These are phyloP conservation scores for Apamea epomidion DNA, from an alignment of 2,888 invertebrate species.

Conservation along the genomic window DNA sequence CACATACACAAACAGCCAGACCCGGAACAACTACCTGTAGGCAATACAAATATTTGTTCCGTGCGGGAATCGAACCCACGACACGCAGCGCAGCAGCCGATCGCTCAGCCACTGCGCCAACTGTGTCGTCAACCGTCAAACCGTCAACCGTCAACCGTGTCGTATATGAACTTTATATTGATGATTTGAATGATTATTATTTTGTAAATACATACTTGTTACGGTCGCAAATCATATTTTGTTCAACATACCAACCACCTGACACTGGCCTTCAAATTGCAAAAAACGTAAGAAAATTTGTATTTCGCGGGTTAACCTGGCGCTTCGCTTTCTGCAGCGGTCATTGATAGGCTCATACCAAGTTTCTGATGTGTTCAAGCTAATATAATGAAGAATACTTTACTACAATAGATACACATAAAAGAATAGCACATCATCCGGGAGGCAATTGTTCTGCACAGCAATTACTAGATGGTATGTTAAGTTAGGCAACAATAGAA, in stretches of 20 bases:
- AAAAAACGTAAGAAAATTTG: background rate
- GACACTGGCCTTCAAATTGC: background rate
- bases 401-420: constrained; percentile 26
- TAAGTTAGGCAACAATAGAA: constrained; percentile 84
- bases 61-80: too few species aligned
- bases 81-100: too few species aligned
- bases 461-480: constrained; percentile 77
- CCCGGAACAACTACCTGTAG: too few species aligned
- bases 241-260: background rate
- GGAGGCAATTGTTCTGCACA: constrained; percentile 67
- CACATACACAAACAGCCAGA: too few species aligned
- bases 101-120: too few species aligned
- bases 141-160: too few species aligned
- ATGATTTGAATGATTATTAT: background rate
- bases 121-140: too few species aligned
- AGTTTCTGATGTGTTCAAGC: background rate
- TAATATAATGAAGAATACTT: background rate
- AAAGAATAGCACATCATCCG: constrained; percentile 52
- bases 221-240: background rate
- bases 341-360: background rate
- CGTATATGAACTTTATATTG: too few species aligned
- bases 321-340: background rate
- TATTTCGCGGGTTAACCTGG: background rate
- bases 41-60: too few species aligned
- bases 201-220: background rate